These are phyloP conservation scores for Synodontis membranacea DNA, from an alignment of 2,113 vertebrate species.

Conservation along the genomic window DNA sequence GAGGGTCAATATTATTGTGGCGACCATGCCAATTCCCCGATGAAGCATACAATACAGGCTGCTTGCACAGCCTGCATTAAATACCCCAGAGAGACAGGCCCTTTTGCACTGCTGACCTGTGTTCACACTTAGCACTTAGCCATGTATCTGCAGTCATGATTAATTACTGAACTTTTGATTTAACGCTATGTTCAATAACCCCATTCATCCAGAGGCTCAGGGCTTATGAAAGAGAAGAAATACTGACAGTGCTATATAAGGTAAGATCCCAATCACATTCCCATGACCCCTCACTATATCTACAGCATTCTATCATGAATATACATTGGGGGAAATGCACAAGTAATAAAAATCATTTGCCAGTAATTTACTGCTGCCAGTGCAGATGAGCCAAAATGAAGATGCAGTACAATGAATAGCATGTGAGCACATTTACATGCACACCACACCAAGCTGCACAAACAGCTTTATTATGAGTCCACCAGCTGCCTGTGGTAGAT, in stretches of 20 bases:
- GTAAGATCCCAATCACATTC: slow-evolving; percentile 4
- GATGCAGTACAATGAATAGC: slow-evolving; percentile 25
- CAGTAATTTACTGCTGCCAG: slow-evolving; percentile 41
- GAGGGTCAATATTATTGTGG: slow-evolving; percentile 48
- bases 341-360: slow-evolving; percentile 47
- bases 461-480: slow-evolving; percentile 71
- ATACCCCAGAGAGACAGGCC: slow-evolving; percentile 38
- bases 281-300: slow-evolving; percentile 32
- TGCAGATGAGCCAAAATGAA: slow-evolving; percentile 35
- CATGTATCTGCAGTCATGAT: slow-evolving; percentile 44
- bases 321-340: slow-evolving; percentile 39
- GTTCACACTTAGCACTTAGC: slow-evolving; percentile 52
- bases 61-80: slow-evolving; percentile 43
- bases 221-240: slow-evolving; percentile 6
- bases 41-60: slow-evolving; percentile 64
- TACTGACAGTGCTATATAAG: slow-evolving; percentile 17
- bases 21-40: slow-evolving; percentile 55
- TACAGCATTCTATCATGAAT: slow-evolving; percentile 43
- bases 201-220: slow-evolving; percentile 38
- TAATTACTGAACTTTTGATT: slow-evolving; percentile 47
- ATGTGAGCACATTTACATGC: slow-evolving; percentile 47
- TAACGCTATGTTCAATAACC: slow-evolving; percentile 43
- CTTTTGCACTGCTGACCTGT: slow-evolving; percentile 50
- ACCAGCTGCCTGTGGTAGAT: slow-evolving; percentile 65
- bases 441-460: slow-evolving; percentile 51